These are phyloP conservation scores for fruit fly (Drosophila melanogaster) DNA, from an alignment of 1,140 invertebrate genomes.

Conservation along the genomic window DNA sequence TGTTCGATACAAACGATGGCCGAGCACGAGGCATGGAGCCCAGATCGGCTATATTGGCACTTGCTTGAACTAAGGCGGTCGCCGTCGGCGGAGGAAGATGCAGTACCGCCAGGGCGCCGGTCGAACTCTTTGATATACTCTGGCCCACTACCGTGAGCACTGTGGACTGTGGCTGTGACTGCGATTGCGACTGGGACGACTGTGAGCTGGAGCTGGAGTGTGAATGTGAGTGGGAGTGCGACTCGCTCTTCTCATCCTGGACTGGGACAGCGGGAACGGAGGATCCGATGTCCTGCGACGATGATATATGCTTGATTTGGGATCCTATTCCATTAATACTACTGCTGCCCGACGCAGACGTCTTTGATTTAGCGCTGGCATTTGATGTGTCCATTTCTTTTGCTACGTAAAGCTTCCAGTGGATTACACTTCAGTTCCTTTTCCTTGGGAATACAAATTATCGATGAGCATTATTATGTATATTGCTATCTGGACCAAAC, in stretches of 20 bases:
- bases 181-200: neutral
- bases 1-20: conserved; percentile 5
- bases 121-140: neutral
- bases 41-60: conserved; percentile 24
- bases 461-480: conserved; percentile 28
- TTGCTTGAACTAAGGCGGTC: conserved; percentile 14
- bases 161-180: neutral
- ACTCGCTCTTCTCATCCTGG: conserved; percentile 24
- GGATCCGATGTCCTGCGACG: conserved; percentile 28
- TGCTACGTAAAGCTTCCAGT: conserved; percentile 8
- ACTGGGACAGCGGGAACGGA: neutral
- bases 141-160: neutral
- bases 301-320: conserved; percentile 24
- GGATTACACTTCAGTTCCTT: conserved; percentile 25
- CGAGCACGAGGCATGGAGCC: conserved; percentile 4
- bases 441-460: conserved; percentile 25
- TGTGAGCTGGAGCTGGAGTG: too few relatives aligned
- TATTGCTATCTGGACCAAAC: conserved; percentile 13
- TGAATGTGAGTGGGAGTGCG: neutral
- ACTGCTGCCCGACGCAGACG: conserved; percentile 40
- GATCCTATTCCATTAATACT: conserved; percentile 29
- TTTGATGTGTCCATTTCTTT: conserved; percentile 59
- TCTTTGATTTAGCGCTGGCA: conserved; percentile 41
- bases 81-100: conserved; percentile 38
- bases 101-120: conserved; percentile 13